These are phyloP conservation scores for Drosophila murphyi DNA, from an alignment of 1,140 invertebrate species.

Conservation along the genomic window DNA sequence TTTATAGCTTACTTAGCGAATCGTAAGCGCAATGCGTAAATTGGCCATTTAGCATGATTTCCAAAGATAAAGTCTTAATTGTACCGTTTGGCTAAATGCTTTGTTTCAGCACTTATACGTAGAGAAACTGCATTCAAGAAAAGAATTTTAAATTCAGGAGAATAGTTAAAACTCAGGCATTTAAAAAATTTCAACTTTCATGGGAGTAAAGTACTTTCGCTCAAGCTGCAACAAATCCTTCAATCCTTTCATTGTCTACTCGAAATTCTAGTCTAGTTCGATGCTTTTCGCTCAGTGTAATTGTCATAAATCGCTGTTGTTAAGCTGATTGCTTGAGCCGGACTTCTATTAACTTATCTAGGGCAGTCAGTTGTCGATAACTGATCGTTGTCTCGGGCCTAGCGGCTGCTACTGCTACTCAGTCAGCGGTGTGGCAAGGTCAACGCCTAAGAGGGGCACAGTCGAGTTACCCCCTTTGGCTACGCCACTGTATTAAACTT, in stretches of 20 bases:
- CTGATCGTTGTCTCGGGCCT: constrained; percentile 12
- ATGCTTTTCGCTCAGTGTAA: constrained; percentile 15
- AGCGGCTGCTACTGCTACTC: neutral
- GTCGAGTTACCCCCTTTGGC: neutral
- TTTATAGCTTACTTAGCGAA: constrained; percentile 27
- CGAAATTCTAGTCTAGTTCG: neutral
- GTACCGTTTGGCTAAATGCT: constrained; percentile 9
- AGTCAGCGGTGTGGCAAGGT: constrained; percentile 45
- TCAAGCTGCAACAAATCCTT: too few species aligned
- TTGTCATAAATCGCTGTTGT: constrained; percentile 26
- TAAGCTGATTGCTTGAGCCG: constrained; percentile 27
- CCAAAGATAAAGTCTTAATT: constrained; percentile 59
- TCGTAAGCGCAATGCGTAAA: constrained; percentile 27
- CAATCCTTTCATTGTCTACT: too few species aligned
- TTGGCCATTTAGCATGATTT: constrained; percentile 38
- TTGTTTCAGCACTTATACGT: constrained; percentile 1
- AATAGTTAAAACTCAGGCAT: too few species aligned
- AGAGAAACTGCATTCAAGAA: neutral
- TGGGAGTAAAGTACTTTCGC: too few species aligned
- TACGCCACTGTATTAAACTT: constrained; percentile 19
- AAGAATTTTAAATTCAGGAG: too few species aligned
- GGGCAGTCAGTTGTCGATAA: constrained; percentile 39
- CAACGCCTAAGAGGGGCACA: neutral
- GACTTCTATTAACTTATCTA: constrained; percentile 41
- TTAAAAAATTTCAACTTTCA: too few species aligned